Evolutionary conservation across 2,888 invertebrate genomes (phyloP).

Genomic region (Phlogophora meticulosa): DNA sequence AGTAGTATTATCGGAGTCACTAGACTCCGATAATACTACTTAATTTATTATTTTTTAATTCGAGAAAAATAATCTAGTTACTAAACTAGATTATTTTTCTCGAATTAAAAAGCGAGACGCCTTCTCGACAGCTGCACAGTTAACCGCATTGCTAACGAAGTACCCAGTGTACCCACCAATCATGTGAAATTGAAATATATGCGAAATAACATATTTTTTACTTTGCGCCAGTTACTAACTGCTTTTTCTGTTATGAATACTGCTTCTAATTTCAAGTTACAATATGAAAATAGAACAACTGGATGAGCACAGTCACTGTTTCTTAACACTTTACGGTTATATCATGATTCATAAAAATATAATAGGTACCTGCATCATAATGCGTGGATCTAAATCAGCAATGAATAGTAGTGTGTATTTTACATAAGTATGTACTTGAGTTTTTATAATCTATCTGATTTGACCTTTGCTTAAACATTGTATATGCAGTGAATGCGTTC

Average conservation of each 20-base stretch:
- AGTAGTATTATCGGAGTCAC: too few species aligned
- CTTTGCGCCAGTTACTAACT: background rate
- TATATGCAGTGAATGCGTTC: background rate
- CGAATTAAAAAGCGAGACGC: conserved; percentile 50
- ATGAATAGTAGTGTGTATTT: conserved; percentile 1
- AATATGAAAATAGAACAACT: conserved; percentile 18
- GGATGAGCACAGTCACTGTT: conserved; percentile 16
- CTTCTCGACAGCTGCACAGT: conserved; percentile 47
- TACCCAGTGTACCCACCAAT: conserved; percentile 7
- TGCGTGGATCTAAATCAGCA: conserved; percentile 6
- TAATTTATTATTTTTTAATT: too few species aligned
- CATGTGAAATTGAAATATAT: conserved; percentile 32
- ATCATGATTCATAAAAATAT: conserved; percentile 17
- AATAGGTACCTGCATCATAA: background rate
- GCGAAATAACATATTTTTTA: conserved; percentile 10
- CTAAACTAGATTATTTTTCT: conserved; percentile 59
- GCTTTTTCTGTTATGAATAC: conserved; percentile 5
- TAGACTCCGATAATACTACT: too few species aligned
- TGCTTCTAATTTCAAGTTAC: background rate
- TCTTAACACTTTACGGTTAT: conserved; percentile 26
- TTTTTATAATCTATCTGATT: conserved; percentile 5
- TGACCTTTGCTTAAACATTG: conserved; percentile 19
- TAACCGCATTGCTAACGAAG: conserved; percentile 38
- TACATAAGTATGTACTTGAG: background rate
- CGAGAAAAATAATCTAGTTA: conserved; percentile 59